Conservation (phyloP, 2,113 vertebrate species). For the Probosciger aterrimus region DNA sequence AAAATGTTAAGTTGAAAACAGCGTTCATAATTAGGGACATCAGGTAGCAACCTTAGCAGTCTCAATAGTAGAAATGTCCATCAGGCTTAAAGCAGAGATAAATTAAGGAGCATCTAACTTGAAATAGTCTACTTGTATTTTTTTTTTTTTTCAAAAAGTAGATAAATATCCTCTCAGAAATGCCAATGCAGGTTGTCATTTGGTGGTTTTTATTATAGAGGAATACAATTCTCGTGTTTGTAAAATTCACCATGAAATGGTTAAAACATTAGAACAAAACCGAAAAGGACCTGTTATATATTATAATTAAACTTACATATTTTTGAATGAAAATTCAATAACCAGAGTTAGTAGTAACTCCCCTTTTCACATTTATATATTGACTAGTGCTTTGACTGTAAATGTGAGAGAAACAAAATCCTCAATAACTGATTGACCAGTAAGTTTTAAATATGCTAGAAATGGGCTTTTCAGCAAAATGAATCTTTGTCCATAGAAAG, state of each 20-base stretch:
- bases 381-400: not conserved
- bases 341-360: fast-evolving
- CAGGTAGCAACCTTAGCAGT: not conserved
- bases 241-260: not conserved
- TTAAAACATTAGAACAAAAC: not conserved
- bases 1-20: not conserved
- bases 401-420: not conserved
- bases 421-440: not conserved
- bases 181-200: not conserved
- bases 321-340: not conserved
- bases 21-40: not conserved
- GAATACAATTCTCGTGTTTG: not conserved
- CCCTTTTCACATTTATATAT: not conserved
- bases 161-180: not conserved
- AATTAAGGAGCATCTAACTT: not conserved
- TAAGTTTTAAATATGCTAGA: not conserved
- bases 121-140: not conserved
- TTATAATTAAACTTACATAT: not conserved
- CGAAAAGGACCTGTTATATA: not conserved
- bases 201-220: not conserved
- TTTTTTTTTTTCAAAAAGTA: not conserved
- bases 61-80: not conserved
- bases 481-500: not conserved
- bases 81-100: not conserved
- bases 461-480: not conserved